Conservation (phyloP, 2,797 vertebrate genomes). For the Propithecus perrieri region DNA sequence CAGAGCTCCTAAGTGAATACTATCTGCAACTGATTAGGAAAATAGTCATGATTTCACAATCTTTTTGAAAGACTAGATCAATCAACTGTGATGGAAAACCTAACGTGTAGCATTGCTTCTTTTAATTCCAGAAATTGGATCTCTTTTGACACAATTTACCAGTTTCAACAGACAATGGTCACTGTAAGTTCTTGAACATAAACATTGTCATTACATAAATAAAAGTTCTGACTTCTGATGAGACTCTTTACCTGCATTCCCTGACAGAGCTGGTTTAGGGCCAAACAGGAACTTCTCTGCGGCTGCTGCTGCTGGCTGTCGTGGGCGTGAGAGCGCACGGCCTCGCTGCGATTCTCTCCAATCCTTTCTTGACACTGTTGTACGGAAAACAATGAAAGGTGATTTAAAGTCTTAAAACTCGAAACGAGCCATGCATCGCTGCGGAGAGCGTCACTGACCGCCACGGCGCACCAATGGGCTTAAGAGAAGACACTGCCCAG, state of each 20-base stretch:
- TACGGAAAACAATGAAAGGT: neutral
- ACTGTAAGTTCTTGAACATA: rapidly evolving
- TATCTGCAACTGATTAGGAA: rapidly evolving
- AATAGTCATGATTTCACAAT: rapidly evolving
- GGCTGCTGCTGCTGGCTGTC: neutral
- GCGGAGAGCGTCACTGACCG: neutral
- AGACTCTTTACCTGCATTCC: constrained; percentile 71
- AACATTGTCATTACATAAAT: rapidly evolving
- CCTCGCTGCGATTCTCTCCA: neutral
- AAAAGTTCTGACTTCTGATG: neutral
- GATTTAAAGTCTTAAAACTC: neutral
- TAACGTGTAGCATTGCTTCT: rapidly evolving
- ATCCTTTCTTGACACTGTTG: constrained; percentile 59
- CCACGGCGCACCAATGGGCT: no score
- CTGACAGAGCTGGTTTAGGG: constrained; percentile 47
- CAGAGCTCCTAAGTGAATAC: neutral
- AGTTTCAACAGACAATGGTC: rapidly evolving
- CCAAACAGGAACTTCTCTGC: neutral
- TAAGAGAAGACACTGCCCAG: neutral
- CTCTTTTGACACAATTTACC: no score
- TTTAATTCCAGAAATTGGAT: no score
- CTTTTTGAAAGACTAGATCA: no score
- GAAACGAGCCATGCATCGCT: rapidly evolving
- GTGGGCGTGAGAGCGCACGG: neutral
- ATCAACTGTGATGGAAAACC: rapidly evolving